phyloP scores from a whole-genome alignment of 23 tunicate genomes.

The Aplidium turbinatum region DNA sequence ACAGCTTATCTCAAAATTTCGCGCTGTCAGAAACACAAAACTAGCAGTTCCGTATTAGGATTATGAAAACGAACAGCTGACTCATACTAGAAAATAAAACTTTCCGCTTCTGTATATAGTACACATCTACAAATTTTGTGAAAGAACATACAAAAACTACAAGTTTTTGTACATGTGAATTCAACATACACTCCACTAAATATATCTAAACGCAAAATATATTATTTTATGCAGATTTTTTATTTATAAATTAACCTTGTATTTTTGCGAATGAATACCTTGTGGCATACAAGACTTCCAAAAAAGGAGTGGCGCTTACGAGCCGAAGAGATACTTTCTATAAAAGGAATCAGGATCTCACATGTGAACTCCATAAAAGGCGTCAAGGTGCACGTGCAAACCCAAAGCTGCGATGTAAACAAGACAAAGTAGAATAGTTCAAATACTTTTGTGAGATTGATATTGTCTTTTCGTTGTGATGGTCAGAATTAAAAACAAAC shows the following conservation, averaged over 20 bases:
- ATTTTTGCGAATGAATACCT: constrained; percentile 68
- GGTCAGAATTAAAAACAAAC: too few relatives aligned
- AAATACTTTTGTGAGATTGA: too few relatives aligned
- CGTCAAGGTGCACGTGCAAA: constrained; percentile 54
- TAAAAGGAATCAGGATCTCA: constrained; percentile 63
- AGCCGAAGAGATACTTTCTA: constrained; percentile 54
- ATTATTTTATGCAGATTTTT: background rate
- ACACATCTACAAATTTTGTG: background rate
- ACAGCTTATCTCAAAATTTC: constrained; percentile 22
- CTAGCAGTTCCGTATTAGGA: constrained; percentile 75
- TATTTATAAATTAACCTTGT: background rate
- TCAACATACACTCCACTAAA: too few relatives aligned
- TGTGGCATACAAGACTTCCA: constrained; percentile 40
- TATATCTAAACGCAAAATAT: background rate
- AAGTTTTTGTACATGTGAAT: too few relatives aligned
- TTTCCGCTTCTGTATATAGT: constrained; percentile 14
- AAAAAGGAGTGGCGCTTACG: constrained; percentile 60
- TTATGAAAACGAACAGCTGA: constrained; percentile 52
- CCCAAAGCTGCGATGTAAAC: constrained; percentile 15
- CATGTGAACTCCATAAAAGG: constrained; percentile 70
- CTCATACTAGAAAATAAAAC: constrained; percentile 16
- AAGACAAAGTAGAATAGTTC: background rate
- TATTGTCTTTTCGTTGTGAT: too few relatives aligned
- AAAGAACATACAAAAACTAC: background rate
- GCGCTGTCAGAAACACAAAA: constrained; percentile 12